Conservation (phyloP, 2,888 invertebrate species). For the Aleiodes testaceus region DNA sequence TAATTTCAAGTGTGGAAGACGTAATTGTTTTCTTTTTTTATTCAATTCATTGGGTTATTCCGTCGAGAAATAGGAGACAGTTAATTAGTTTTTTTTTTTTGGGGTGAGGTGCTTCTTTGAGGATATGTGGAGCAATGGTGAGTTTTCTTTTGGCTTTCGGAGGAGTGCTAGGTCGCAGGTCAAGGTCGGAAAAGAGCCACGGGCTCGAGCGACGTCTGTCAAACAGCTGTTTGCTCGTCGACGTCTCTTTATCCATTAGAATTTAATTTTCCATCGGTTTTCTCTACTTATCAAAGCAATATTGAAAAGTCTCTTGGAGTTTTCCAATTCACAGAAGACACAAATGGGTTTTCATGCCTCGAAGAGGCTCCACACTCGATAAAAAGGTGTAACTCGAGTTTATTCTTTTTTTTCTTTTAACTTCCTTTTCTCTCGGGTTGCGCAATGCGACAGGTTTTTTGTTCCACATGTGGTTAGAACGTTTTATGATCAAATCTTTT, state of each 20-base stretch:
- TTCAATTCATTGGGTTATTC: not conserved
- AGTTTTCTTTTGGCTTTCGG: slow-evolving; percentile 27
- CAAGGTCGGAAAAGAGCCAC: slow-evolving; percentile 66
- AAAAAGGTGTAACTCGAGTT: slow-evolving; percentile 16
- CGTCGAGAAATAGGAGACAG: not conserved
- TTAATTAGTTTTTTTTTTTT: slow-evolving; percentile 24
- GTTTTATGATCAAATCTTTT: not conserved
- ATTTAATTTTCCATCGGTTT: not conserved
- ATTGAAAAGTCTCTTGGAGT: not conserved
- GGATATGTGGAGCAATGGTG: slow-evolving; percentile 23
- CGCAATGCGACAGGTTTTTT: slow-evolving; percentile 28
- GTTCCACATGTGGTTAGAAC: slow-evolving; percentile 13
- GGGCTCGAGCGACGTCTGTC: slow-evolving; percentile 63
- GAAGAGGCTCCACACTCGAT: too few relatives aligned
- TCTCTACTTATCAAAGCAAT: not conserved
- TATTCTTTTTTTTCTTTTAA: not conserved
- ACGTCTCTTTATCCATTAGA: slow-evolving; percentile 44
- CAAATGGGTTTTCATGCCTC: too few relatives aligned
- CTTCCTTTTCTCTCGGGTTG: not conserved
- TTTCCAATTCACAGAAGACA: not conserved
- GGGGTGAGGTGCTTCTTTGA: not conserved
- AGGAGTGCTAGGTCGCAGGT: slow-evolving; percentile 66
- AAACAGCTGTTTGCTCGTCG: slow-evolving; percentile 70
- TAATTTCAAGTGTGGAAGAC: slow-evolving; percentile 33
- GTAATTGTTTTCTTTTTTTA: slow-evolving; percentile 10